Base-by-base conservation (phyloP, 2,113 vertebrate genomes). In the Pseudopodoces humilis region DNA sequence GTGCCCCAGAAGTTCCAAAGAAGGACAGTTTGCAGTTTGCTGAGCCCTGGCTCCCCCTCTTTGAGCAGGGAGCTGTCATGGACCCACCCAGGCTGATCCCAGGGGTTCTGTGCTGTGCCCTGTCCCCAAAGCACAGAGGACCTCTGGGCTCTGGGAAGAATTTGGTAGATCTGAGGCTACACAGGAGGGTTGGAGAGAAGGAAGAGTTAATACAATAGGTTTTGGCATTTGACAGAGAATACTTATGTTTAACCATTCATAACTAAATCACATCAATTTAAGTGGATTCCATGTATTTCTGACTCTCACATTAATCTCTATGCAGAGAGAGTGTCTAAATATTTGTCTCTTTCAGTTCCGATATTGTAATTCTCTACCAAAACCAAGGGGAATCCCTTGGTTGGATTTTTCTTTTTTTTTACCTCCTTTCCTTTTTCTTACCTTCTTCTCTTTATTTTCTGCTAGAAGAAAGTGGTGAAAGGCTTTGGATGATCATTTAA, bases 181-280 rank as follows among this genome's bases (percentile, higher is more conserved):
- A 23, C 27, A 17, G 21, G 23, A 82, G 62, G 55, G 28, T 1
- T 62, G 58, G 17, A 19, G 80, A 63, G 33, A 86, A 68, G 60
- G 50, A 93, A 72, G 84, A 82, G 94, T 95, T 97, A 94, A 95
- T 69, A 74, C 53, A 88, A 67, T 81, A 92, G 86, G 79, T 83
- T 96, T 96, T 88, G 90, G 88, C 74, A 86, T 94, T 96, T 97
- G 94, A 96, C 94, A 97, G 88, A 63, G 92, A 96, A 83, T 69
- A 92, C 75, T 75, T 71, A 79, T 90, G 88, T 81, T 96, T 94
- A 96, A 82, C 88, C 96, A 94, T 83, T 96, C 84, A 74, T 82
- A 95, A 96, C 74, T 91, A 94, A 85, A 88, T 94, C 91, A 76
- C 58, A 72, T 94, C 96, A 68, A 93, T 95, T 75, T 81, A 85